A percentile compares a stretch with the other conserved stretches of the same genome.
Conservation (phyloP, 2,888 invertebrate genomes). For the Chrysolina haemoptera region DNA sequence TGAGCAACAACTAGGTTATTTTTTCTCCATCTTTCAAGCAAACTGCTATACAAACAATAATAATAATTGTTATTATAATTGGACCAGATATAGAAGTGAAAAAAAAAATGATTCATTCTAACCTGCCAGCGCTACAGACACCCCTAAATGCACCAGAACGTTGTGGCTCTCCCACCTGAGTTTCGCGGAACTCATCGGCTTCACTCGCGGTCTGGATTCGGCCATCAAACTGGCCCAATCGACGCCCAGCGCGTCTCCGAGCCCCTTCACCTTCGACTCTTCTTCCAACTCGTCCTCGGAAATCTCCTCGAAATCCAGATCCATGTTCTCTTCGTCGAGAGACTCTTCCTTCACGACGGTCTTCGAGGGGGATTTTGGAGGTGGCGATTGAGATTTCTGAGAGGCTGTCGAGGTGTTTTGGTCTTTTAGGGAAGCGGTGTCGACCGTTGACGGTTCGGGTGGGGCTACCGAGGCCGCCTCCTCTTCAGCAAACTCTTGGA, state of each 20-base stretch:
- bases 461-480: slow-evolving; percentile 38
- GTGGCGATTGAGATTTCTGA: slow-evolving; percentile 62
- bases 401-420: slow-evolving; percentile 54
- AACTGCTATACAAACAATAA: too few relatives aligned
- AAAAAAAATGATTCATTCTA: slow-evolving; percentile 57
- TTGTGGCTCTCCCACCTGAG: slow-evolving; percentile 87
- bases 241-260: slow-evolving; percentile 95
- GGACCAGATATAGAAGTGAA: too few relatives aligned
- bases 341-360: slow-evolving; percentile 68
- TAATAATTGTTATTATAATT: too few relatives aligned
- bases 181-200: slow-evolving; percentile 74
- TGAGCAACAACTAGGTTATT: too few relatives aligned
- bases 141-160: slow-evolving; percentile 84
- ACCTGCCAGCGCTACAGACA: slow-evolving; percentile 82
- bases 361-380: slow-evolving; percentile 48
- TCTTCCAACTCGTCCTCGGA: slow-evolving; percentile 92
- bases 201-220: slow-evolving; percentile 77
- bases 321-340: slow-evolving; percentile 81
- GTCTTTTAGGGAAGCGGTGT: slow-evolving; percentile 60
- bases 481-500: slow-evolving; percentile 50
- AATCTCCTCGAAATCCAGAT: slow-evolving; percentile 90
- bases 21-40: too few relatives aligned
- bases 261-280: slow-evolving; percentile 80
- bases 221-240: slow-evolving; percentile 94
- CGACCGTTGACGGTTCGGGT: slow-evolving; percentile 40